A percentile compares a stretch with the other conserved stretches of the same genome.
phyloP scores from a whole-genome alignment of 2,797 vertebrate species.

The Dromococcyx pavoninus region DNA sequence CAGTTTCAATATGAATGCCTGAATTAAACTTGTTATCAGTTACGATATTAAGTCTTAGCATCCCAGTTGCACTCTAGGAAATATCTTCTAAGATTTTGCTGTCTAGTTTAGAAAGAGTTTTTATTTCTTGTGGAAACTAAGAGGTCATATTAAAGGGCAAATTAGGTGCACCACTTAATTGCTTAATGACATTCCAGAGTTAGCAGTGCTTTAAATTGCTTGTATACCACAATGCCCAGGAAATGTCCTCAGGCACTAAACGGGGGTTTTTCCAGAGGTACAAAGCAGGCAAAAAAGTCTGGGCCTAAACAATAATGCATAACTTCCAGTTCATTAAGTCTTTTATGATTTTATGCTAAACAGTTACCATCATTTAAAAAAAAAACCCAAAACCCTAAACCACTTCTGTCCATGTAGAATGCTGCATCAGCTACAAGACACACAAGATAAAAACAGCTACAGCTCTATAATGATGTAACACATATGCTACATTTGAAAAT shows the following conservation, averaged over 20 bases:
- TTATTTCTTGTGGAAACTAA: not conserved
- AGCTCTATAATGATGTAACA: not conserved
- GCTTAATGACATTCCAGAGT: not conserved
- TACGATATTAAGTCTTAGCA: not conserved
- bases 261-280: not conserved
- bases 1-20: not conserved
- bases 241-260: not conserved
- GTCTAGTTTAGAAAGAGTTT: not conserved
- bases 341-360: not conserved
- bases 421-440: not conserved
- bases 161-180: not conserved
- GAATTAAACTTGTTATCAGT: not conserved
- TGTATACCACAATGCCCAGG: not conserved
- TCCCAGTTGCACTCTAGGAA: not conserved
- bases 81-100: not conserved
- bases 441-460: not conserved
- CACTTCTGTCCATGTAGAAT: not conserved
- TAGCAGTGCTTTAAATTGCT: not conserved
- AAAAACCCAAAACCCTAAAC: not conserved
- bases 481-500: not conserved
- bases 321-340: not conserved
- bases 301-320: not conserved
- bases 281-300: not conserved
- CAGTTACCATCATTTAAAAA: not conserved
- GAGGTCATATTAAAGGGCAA: not conserved